Evolutionary conservation across 2,797 vertebrate genomes (phyloP).

Genomic region (Uromys caudimaculatus): DNA sequence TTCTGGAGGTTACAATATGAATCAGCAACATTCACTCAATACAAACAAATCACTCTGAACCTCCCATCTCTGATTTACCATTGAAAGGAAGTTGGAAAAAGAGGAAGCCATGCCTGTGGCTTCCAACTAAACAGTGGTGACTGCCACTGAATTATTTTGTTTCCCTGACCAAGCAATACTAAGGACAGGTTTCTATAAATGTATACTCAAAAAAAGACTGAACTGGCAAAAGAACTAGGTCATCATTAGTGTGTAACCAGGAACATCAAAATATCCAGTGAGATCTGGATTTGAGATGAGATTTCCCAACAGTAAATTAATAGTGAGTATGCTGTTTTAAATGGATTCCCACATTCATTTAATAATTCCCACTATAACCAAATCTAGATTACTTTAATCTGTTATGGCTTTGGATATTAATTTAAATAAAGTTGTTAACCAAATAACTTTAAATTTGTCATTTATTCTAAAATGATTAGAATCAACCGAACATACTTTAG

Average conservation of each 20-base stretch:
- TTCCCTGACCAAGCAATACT: background rate
- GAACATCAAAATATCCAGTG: background rate
- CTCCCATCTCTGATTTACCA: background rate
- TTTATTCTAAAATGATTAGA: conserved; percentile 11
- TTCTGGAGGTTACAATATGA: background rate
- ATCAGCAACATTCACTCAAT: background rate
- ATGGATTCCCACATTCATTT: background rate
- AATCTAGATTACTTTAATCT: conserved; percentile 21
- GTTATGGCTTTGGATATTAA: background rate
- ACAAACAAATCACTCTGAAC: background rate
- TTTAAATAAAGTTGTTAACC: background rate
- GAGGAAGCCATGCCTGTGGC: background rate
- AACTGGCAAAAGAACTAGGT: background rate
- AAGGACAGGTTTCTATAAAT: background rate
- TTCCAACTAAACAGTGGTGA: background rate
- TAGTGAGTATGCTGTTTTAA: background rate
- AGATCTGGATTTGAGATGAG: background rate
- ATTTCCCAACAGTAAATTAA: background rate
- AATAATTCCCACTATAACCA: background rate
- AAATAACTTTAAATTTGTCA: conserved; percentile 12
- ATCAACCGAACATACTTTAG: background rate
- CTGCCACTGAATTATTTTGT: background rate
- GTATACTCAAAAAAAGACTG: background rate
- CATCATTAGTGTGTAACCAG: background rate
- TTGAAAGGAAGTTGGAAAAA: background rate